Conservation (phyloP, 1,140 invertebrate genomes). For the Drosophila aff. region DNA sequence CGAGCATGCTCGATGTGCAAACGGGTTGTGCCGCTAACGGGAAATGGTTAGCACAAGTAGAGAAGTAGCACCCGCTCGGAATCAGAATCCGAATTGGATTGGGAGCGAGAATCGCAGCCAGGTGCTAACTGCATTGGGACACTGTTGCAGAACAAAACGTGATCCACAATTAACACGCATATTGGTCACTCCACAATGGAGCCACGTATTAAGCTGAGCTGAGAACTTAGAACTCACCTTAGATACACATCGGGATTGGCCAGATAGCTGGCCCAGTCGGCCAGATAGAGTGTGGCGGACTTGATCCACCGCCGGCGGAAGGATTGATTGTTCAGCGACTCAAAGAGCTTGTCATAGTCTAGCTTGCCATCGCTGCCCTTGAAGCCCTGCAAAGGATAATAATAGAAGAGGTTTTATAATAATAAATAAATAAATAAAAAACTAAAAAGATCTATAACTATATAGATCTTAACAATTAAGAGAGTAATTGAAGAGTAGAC, state of each 20-base stretch:
- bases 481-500: not conserved
- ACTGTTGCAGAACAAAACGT: constrained; percentile 66
- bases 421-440: too few relatives aligned
- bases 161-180: constrained; percentile 64
- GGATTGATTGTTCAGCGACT: constrained; percentile 91
- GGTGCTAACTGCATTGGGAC: constrained; percentile 67
- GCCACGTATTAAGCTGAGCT: constrained; percentile 29
- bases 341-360: constrained; percentile 89
- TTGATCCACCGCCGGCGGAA: constrained; percentile 92
- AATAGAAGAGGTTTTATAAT: not conserved
- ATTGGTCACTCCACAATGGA: constrained; percentile 14
- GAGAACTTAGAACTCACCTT: constrained; percentile 86
- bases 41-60: constrained; percentile 54
- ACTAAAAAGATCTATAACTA: too few relatives aligned
- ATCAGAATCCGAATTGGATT: constrained; percentile 30
- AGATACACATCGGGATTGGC: constrained; percentile 91
- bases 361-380: constrained; percentile 89
- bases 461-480: not conserved
- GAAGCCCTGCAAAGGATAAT: constrained; percentile 84
- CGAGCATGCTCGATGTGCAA: constrained; percentile 67
- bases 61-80: constrained; percentile 49
- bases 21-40: constrained; percentile 71
- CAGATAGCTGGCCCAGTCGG: constrained; percentile 90
- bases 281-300: constrained; percentile 90
- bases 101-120: constrained; percentile 52